These are phyloP conservation scores for Papilio polytes DNA, from an alignment of 1,140 invertebrate genomes.

Conservation along the genomic window DNA sequence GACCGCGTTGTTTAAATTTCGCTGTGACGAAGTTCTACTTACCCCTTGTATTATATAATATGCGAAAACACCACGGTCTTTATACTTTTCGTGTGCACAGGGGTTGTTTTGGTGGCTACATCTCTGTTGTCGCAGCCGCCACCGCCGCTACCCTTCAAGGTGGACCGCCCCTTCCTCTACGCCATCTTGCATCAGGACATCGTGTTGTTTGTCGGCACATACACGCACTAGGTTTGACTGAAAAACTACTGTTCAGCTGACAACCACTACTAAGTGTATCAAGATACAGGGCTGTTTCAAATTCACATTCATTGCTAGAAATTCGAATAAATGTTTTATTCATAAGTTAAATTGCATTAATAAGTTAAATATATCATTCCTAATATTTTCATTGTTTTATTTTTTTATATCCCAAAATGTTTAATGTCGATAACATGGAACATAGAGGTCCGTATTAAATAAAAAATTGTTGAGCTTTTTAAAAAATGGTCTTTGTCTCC, in stretches of 20 bases:
- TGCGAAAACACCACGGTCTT: too few species aligned
- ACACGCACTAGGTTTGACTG: constrained; percentile 26
- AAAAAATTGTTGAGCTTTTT: too few species aligned
- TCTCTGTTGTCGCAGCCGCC: constrained; percentile 36
- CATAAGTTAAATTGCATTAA: too few species aligned
- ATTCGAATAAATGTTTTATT: neutral
- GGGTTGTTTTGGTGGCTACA: constrained; percentile 18
- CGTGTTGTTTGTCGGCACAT: constrained; percentile 43
- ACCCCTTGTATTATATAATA: too few species aligned
- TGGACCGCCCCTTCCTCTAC: constrained; percentile 43
- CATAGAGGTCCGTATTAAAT: too few species aligned
- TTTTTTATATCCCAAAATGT: too few species aligned
- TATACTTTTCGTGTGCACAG: neutral
- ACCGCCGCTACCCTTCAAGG: constrained; percentile 35
- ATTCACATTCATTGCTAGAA: neutral
- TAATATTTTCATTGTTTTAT: neutral
- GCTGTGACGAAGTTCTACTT: too few species aligned
- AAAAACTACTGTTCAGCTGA: neutral
- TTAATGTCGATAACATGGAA: too few species aligned
- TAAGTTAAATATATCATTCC: neutral
- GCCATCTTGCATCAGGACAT: constrained; percentile 41
- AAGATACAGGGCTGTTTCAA: neutral
- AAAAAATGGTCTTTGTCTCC: too few species aligned
- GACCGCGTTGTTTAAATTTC: too few species aligned
- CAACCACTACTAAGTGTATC: neutral